These are phyloP conservation scores for Matsumurasca onukii DNA, from an alignment of 1,140 invertebrate species.

Conservation along the genomic window DNA sequence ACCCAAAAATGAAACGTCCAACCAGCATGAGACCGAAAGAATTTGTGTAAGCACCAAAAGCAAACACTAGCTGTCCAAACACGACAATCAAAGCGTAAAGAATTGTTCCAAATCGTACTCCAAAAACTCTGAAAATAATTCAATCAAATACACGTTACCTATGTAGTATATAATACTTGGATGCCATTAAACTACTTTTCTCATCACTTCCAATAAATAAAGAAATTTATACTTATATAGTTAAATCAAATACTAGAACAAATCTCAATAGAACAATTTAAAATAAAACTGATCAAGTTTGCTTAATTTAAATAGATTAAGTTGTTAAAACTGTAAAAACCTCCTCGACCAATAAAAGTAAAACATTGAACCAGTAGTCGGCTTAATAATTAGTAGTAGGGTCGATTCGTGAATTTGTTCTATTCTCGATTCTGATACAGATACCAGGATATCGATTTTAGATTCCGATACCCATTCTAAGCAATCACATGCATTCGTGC, in stretches of 20 bases:
- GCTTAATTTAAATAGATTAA: too few relatives aligned
- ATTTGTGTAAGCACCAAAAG: slow-evolving; percentile 77
- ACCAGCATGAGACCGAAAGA: slow-evolving; percentile 88
- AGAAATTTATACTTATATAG: background rate
- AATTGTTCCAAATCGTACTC: slow-evolving; percentile 87
- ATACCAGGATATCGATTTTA: too few relatives aligned
- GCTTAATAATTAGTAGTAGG: too few relatives aligned
- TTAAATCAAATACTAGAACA: background rate
- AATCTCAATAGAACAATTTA: too few relatives aligned
- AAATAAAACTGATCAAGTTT: too few relatives aligned
- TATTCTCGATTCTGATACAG: too few relatives aligned
- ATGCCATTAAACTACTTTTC: background rate
- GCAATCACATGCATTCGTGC: too few relatives aligned
- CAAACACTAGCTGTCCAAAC: slow-evolving; percentile 86
- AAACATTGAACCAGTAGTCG: too few relatives aligned
- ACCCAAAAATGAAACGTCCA: slow-evolving; percentile 97
- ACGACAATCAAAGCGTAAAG: slow-evolving; percentile 85
- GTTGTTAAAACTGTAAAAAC: too few relatives aligned
- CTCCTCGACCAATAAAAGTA: too few relatives aligned
- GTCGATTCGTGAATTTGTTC: too few relatives aligned
- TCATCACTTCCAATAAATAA: background rate
- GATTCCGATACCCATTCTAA: too few relatives aligned
- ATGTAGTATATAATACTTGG: background rate
- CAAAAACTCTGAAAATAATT: slow-evolving; percentile 74
- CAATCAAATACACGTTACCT: slow-evolving; percentile 26